Evolutionary conservation across 2,888 invertebrate genomes (phyloP), one percentile per base, ranked within the genome.

Genomic region (Papilio elwesi): DNA sequence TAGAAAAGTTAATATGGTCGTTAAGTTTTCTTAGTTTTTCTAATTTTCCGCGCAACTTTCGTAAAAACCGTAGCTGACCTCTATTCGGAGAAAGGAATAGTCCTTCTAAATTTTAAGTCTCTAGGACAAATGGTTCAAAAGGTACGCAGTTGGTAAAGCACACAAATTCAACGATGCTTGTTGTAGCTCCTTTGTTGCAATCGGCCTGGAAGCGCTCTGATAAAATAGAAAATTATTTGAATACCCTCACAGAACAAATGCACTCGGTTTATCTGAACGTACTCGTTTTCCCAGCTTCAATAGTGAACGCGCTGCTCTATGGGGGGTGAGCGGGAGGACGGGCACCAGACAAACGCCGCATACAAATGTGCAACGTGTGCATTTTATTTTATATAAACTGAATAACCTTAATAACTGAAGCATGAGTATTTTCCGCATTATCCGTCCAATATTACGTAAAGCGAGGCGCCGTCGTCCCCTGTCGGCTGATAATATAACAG

Each of bases 331-430:
- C 36, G n/a, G 8, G 53, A 47, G 53, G 16, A 43, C 59, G 38
- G 38, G 9, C 53, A 16, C 16, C 16, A 63, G 63, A 48, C 70
- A 12, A 53, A 48, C 52, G 63, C 63, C 63, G 53, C 63, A 64
- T 63, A 63, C 63, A 53, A 53, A 70, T 53, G 63, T 52, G 63
- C 63, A 70, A 53, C 47, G 63, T 43, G 53, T 70, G 63, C 52
- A 70, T 38, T 64, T 62, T 62, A 62, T 62, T 62, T 62, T 64
- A 70, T 53, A 53, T 70, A 64, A 70, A 47, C 62, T 26, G 63
- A 70, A 69, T 62, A 64, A 70, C 52, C 62, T 26, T 70, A 70
- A 69, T 62, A 63, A 64, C 70, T 70, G 64, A 49, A 65, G 65
- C 70, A 65, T 70, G 65, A 65, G 65, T 65, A 65, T 49, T 65